Evolutionary conservation across 23 tunicate genomes (phyloP).

Genomic region (Pegea sp.): DNA sequence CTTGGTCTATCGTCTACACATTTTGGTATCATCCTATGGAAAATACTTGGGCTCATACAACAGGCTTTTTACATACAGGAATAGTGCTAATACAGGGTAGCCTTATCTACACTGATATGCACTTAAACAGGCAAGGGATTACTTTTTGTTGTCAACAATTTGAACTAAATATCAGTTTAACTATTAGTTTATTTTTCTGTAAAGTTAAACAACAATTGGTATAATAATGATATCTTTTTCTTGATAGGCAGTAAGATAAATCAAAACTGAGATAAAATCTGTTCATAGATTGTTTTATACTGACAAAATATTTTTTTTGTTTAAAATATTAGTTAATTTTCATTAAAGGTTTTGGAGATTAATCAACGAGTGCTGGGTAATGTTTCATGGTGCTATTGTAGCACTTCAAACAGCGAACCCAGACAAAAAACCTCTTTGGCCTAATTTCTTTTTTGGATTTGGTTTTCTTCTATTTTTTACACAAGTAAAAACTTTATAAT

Average conservation of each 20-base stretch:
- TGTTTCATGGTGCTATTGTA: constrained; percentile 53
- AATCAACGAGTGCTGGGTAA: constrained; percentile 74
- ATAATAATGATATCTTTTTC: too few species aligned
- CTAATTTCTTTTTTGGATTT: constrained; percentile 78
- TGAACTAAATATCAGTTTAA: too few species aligned
- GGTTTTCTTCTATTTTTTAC: constrained; percentile 70
- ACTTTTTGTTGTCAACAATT: too few species aligned
- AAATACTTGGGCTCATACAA: constrained; percentile 91
- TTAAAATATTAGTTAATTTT: neutral
- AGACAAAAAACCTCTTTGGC: constrained; percentile 19
- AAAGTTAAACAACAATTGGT: too few species aligned
- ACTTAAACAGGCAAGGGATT: constrained; percentile 76
- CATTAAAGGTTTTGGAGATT: constrained; percentile 93
- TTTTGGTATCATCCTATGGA: constrained; percentile 99
- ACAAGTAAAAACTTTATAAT: constrained; percentile 37
- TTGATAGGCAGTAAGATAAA: too few species aligned
- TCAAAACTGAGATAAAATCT: too few species aligned
- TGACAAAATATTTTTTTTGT: neutral
- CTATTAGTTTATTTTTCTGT: too few species aligned
- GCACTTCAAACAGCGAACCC: constrained; percentile 75
- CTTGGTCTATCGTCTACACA: constrained; percentile 92
- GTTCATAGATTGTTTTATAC: too few species aligned
- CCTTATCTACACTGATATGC: constrained; percentile 72
- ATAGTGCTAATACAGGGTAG: constrained; percentile 86
- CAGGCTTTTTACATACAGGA: constrained; percentile 86